Evolutionary conservation across 2,888 invertebrate genomes (phyloP).

Genomic region (Meloe dianella): DNA sequence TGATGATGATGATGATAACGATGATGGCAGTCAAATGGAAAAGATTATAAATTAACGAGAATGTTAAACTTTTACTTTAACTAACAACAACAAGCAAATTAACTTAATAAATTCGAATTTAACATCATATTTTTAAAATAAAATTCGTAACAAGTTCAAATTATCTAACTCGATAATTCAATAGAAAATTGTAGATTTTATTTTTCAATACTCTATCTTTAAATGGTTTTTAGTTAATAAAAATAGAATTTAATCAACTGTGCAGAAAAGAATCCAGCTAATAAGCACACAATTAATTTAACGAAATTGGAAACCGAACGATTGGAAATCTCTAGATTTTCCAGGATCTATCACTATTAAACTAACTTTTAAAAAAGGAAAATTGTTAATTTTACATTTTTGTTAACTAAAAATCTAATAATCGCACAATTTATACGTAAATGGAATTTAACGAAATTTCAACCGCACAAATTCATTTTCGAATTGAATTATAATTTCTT

Average conservation of each 20-base stretch:
- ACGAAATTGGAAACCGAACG: no score
- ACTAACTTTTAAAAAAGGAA: no score
- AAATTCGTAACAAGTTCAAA: not conserved
- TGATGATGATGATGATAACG: not conserved
- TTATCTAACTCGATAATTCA: not conserved
- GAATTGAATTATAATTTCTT: constrained; percentile 5
- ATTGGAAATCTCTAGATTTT: no score
- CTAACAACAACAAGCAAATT: not conserved
- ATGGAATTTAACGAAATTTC: not conserved
- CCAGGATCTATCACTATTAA: no score
- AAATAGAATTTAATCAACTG: no score
- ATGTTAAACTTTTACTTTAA: not conserved
- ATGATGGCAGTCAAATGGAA: constrained; percentile 1
- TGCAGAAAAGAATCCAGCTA: no score
- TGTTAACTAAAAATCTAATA: not conserved
- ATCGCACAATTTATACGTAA: not conserved
- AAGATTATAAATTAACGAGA: constrained; percentile 13
- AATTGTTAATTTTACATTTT: no score
- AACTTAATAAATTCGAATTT: not conserved
- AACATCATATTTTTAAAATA: not conserved
- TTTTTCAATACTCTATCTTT: no score
- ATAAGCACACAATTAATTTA: no score
- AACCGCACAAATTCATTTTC: not conserved
- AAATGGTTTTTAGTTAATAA: no score
- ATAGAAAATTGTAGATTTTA: no score